Evolutionary conservation across 2,888 invertebrate species (phyloP), one percentile per base, ranked within the genome.

Genomic region (Acronicta alni): DNA sequence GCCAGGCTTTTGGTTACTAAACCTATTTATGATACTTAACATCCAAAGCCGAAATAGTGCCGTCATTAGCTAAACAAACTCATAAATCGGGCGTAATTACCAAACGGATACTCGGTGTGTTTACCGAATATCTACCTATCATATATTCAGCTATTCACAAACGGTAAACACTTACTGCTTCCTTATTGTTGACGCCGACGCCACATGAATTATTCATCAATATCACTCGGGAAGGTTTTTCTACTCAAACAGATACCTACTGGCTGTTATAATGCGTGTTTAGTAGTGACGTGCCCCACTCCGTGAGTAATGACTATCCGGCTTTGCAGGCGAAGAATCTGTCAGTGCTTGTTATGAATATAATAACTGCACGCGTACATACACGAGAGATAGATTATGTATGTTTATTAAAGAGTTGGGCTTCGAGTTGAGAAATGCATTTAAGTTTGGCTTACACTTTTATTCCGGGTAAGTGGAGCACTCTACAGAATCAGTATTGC

Each of bases 111-210:
- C 39, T 64, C 14, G 46, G 17, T 38, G 18, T 26, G 30, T 26
- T 47, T 37, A 44, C 17, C 38, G 64, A 70, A 47, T 51, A 58
- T 65, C 47, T 43, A 44, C 57, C 43, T 55, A 73, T 76, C 59
- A 51, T 61, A 73, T 76, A 70, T 67, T 67, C 64, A 60, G 52
- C 62, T 65, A 65, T 71, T 66, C 71, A 56, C 60, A 68, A 64
- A 64, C 74, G 55, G 74, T 66, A 71, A 74, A 77, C 74, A 75
- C 77, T 75, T 75, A 77, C 73, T 43, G 57, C 45, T 73, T 77
- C 62, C 77, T 64, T 74, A 77, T 75, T 77, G 75, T 77, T 68
- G 75, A 74, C 74, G 74, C 44, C 56, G 67, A 52, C 51, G 61
- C 35, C n/a, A 16, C 56, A 77, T 77, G 75, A 77, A 75, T 75